A percentile compares a stretch with the other conserved stretches of the same genome.
Conservation (phyloP, 2,888 invertebrate genomes). For the Brachyptera putata region DNA sequence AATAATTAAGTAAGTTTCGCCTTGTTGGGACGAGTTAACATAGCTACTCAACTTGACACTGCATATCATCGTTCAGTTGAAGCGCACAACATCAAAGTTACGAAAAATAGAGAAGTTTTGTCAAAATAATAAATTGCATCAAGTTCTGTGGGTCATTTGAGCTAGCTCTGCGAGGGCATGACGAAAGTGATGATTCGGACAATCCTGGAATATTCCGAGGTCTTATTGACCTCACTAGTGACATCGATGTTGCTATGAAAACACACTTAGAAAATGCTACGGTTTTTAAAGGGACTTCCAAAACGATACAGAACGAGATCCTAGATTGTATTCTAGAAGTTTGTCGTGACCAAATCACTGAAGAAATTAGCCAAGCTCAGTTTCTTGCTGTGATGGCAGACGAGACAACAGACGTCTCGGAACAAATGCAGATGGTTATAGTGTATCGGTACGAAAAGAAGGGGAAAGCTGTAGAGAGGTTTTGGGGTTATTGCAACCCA, state of each 20-base stretch:
- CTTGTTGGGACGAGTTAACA: too few species aligned
- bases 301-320: too few species aligned
- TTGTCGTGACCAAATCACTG: neutral
- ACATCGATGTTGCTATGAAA: neutral
- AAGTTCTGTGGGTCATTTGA: too few species aligned
- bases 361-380: slow-evolving; percentile 31
- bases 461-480: slow-evolving; percentile 33
- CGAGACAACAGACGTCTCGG: slow-evolving; percentile 34
- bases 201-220: slow-evolving; percentile 5
- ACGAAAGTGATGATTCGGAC: neutral
- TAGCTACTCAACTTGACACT: too few species aligned
- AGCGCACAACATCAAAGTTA: too few species aligned
- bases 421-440: slow-evolving; percentile 30
- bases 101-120: too few species aligned
- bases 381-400: slow-evolving; percentile 32
- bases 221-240: neutral
- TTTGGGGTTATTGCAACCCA: slow-evolving; percentile 29
- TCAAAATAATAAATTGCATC: too few species aligned
- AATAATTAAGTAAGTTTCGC: too few species aligned
- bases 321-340: too few species aligned
- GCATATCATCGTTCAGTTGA: too few species aligned
- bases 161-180: neutral
- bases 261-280: too few species aligned
- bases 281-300: neutral
- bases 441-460: slow-evolving; percentile 31